Conservation (phyloP, 2,888 invertebrate genomes). For the Abrostola triplasia region DNA sequence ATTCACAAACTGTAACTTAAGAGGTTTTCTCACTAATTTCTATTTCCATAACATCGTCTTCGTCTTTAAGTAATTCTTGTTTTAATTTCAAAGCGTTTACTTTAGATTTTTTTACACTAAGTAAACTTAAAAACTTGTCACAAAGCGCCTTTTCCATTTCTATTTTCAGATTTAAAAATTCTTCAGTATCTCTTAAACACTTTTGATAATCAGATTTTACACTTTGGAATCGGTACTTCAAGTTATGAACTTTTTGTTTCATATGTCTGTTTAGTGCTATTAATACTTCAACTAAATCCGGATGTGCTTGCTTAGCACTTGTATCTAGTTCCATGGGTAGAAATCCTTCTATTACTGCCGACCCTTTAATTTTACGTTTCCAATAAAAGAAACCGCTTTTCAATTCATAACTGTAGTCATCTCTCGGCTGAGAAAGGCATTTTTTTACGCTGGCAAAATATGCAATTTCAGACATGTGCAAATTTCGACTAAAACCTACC, state of each 20-base stretch:
- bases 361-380: conserved; percentile 68
- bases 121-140: conserved; percentile 70
- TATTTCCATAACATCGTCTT: conserved; percentile 12
- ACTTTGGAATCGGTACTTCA: conserved; percentile 59
- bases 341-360: conserved; percentile 74
- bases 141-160: conserved; percentile 77
- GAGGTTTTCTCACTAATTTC: conserved; percentile 6
- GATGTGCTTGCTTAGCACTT: conserved; percentile 57
- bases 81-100: conserved; percentile 22
- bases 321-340: conserved; percentile 71
- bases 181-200: conserved; percentile 75
- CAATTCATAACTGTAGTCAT: conserved; percentile 73
- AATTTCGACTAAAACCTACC: conserved; percentile 72
- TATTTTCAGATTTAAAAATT: conserved; percentile 76
- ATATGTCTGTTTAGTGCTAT: conserved; percentile 69
- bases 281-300: conserved; percentile 72
- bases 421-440: conserved; percentile 67
- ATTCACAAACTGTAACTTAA: conserved; percentile 3
- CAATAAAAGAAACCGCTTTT: conserved; percentile 79
- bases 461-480: conserved; percentile 65
- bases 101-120: conserved; percentile 60
- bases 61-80: conserved; percentile 8
- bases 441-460: conserved; percentile 66
- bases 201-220: conserved; percentile 71
- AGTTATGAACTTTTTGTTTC: conserved; percentile 59